Evolutionary conservation across 2,113 vertebrate species (phyloP).

Genomic region (Vulpes ferrilata): DNA sequence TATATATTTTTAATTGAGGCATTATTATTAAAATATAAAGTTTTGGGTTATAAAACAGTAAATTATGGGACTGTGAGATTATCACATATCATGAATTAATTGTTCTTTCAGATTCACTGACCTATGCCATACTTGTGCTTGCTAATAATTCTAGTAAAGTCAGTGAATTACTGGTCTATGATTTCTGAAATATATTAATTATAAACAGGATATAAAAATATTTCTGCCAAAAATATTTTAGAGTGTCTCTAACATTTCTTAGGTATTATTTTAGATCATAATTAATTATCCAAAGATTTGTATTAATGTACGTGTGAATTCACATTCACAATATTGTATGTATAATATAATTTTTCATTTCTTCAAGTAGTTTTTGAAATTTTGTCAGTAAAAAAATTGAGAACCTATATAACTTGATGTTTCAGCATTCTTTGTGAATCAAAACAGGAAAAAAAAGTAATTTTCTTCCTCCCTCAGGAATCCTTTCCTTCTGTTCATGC

Average conservation of each 20-base stretch:
- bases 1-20: neutral
- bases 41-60: neutral
- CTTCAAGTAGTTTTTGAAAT: neutral
- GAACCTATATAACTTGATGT: neutral
- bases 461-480: neutral
- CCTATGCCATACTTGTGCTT: neutral
- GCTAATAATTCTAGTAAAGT: constrained; percentile 1
- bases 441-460: neutral
- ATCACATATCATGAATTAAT: neutral
- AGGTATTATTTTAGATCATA: neutral
- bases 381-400: neutral
- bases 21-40: neutral
- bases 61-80: neutral
- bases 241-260: neutral
- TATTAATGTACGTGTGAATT: neutral
- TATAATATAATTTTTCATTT: neutral
- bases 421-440: neutral
- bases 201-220: neutral
- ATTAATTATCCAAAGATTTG: neutral
- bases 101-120: neutral
- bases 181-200: constrained; percentile 4
- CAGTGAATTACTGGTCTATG: neutral
- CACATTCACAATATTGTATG: neutral
- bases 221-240: neutral
- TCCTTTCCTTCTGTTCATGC: constrained; percentile 7